Base-by-base conservation (phyloP, 2,113 vertebrate genomes). In the Melierax canorus region DNA sequence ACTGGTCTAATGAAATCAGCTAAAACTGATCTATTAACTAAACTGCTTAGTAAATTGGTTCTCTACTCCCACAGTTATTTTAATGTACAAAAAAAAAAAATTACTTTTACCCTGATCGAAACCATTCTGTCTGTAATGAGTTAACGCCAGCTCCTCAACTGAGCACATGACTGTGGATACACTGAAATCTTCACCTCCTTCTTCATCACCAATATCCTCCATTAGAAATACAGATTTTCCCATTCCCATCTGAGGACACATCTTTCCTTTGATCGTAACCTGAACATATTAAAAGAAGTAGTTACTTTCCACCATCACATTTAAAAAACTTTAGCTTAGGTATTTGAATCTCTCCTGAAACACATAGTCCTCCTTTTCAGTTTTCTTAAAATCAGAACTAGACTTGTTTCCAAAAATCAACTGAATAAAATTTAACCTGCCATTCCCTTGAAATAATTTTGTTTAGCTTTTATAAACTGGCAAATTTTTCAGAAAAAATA, bases 211-310 rank as follows among this genome's bases (percentile, higher is more conserved):
- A 72, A 96, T 22, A 45, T 97, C 95, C 80, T 98, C 98, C 97
- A 99, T 60, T 41, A 99, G 96, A 92, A 99, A 99, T 58, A 98
- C 98, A 8, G 99, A 99, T 92, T 99, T 99, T 56, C 99, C 99
- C 96, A 93, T 98, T 19, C 99, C 98, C 3, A 84, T 98, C 68
- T 99, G 99, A 14, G 99, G 99, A 94, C 99, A 99, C 96, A 99
- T 97, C 97, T 99, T 99, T 46, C 99, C 99, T 60, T 98, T 98
- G 97, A 99, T 99, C 13, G 99, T 99, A 86, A 99, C 99, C 99
- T 99, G 93, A 34, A 93, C 4, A 72, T 12, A 82, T 16, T 8
- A 88, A 64, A 60, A 84, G 34, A 85, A n/a, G n/a, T 39, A 22
- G 29, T 94, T 72, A 92, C 43, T 62, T 82, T 60, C 17, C 62